A percentile compares a stretch with the other conserved stretches of the same genome.
These are phyloP conservation scores for Drosophila repleta DNA, from an alignment of 1,140 invertebrate genomes.

Conservation along the genomic window DNA sequence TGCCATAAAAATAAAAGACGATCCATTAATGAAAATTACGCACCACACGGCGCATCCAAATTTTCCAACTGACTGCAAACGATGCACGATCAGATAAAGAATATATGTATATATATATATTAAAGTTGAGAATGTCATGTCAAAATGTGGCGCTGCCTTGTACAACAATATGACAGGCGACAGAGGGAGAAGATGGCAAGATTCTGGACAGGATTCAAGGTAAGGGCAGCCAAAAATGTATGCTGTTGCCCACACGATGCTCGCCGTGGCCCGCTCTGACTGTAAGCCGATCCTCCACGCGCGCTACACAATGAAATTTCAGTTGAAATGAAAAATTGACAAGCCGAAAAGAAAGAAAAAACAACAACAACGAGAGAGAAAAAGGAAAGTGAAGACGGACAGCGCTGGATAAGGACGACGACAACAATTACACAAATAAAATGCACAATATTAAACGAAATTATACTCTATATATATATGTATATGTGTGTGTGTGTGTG, in stretches of 20 bases:
- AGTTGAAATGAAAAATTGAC: conserved; percentile 60
- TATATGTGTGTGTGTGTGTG: background rate
- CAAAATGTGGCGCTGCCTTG: conserved; percentile 70
- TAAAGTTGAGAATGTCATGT: conserved; percentile 69
- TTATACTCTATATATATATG: conserved; percentile 56
- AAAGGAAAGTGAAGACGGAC: conserved; percentile 66
- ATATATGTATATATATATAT: conserved; percentile 14
- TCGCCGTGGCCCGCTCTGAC: conserved; percentile 24
- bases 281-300: conserved; percentile 69
- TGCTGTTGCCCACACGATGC: conserved; percentile 58
- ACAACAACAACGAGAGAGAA: conserved; percentile 20
- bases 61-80: conserved; percentile 76
- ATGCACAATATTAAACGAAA: conserved; percentile 81
- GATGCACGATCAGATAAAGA: conserved; percentile 71
- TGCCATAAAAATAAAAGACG: conserved; percentile 58
- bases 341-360: conserved; percentile 18
- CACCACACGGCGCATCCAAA: conserved; percentile 33
- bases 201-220: conserved; percentile 14
- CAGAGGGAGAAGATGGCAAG: conserved; percentile 2
- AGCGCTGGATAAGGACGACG: conserved; percentile 46
- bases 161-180: conserved; percentile 68
- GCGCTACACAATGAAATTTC: conserved; percentile 48
- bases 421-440: conserved; percentile 80
- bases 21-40: conserved; percentile 75
- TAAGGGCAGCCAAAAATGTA: conserved; percentile 32